Percentiles rank a stretch among this genome's conserved stretches.
These are phyloP conservation scores for Gymnoscopelus braueri DNA, from an alignment of 2,797 vertebrate species.

Conservation along the genomic window DNA sequence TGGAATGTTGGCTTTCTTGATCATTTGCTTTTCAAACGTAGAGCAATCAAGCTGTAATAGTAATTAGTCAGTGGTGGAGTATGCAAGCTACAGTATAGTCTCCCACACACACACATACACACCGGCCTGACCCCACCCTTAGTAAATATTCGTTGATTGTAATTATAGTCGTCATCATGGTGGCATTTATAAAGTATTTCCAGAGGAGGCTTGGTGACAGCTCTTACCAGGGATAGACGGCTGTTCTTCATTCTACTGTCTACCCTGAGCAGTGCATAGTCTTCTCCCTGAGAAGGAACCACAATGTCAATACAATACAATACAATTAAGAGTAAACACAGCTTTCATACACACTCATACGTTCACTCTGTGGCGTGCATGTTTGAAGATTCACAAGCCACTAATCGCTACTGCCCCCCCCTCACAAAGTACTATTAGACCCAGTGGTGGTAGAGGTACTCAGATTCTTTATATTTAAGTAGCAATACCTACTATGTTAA, in stretches of 20 bases:
- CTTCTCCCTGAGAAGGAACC: slow-evolving; percentile 61
- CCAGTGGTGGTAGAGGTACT: too few species aligned
- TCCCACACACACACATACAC: too few species aligned
- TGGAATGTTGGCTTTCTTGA: background rate
- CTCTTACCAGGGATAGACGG: slow-evolving; percentile 74
- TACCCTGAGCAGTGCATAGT: slow-evolving; percentile 62
- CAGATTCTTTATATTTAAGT: too few species aligned
- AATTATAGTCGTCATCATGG: background rate
- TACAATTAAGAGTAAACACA: background rate
- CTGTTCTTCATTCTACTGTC: slow-evolving; percentile 71
- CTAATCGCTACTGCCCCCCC: too few species aligned
- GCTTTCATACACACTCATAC: background rate
- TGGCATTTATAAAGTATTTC: background rate
- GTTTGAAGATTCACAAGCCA: slow-evolving; percentile 38
- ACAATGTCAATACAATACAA: slow-evolving; percentile 1
- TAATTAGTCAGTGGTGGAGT: background rate
- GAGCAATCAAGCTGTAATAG: background rate
- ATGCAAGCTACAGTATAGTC: background rate
- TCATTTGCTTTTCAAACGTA: background rate
- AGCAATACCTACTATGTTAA: too few species aligned
- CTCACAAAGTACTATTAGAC: too few species aligned
- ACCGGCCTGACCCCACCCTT: too few species aligned
- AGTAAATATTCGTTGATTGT: too few species aligned
- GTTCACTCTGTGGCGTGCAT: background rate
- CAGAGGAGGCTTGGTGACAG: slow-evolving; percentile 5